A percentile compares a stretch with the other conserved stretches of the same genome.
phyloP scores from a whole-genome alignment of 1,140 invertebrate genomes.

The Bombus affinis region DNA sequence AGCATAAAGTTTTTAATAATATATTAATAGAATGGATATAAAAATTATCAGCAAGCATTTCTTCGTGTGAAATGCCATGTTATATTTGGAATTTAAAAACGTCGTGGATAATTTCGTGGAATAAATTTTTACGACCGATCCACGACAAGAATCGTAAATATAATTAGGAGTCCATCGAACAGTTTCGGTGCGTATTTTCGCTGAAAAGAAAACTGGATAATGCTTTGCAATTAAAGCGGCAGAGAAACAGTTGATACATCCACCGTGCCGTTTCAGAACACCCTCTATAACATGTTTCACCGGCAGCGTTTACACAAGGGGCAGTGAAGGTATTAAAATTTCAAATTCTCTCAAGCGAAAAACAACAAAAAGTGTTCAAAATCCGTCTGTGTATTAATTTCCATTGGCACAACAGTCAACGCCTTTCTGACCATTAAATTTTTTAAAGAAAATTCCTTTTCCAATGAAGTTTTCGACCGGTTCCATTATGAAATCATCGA shows the following conservation, averaged over 20 bases:
- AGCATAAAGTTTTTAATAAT: background rate
- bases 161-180: background rate
- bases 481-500: background rate
- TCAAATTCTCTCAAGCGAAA: constrained; percentile 43
- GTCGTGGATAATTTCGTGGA: background rate
- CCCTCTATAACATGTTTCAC: constrained; percentile 24
- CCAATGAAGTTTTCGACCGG: too few species aligned
- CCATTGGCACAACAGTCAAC: background rate
- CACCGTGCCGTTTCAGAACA: constrained; percentile 13
- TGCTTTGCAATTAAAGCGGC: constrained; percentile 11
- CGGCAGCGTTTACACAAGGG: constrained; percentile 44
- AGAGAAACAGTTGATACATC: constrained; percentile 27
- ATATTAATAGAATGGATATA: background rate
- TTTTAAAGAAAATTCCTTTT: background rate
- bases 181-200: background rate
- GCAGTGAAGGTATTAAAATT: constrained; percentile 53
- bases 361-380: constrained; percentile 37
- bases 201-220: background rate
- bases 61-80: background rate
- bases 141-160: background rate
- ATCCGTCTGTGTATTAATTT: constrained; percentile 17
- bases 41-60: background rate
- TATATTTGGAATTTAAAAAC: background rate
- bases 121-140: background rate
- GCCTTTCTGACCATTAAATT: background rate